Evolutionary conservation across 2,888 invertebrate species (phyloP).

Genomic region (Imbricaverruca yamaguchii): DNA sequence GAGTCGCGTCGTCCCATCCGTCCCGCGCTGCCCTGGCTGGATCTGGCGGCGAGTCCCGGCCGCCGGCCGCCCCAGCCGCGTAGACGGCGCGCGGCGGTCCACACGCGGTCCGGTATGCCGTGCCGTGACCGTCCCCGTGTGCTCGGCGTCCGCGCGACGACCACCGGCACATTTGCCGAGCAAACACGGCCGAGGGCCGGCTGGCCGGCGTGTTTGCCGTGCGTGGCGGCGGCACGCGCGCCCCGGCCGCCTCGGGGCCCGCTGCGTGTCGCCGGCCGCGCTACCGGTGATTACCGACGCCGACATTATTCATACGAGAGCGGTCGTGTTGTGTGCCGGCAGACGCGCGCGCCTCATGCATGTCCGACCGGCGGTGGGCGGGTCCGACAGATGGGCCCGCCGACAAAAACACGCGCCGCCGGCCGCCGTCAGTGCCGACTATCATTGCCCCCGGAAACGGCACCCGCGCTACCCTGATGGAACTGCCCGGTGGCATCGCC

Average conservation of each 20-base stretch:
- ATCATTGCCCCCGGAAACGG: slow-evolving; percentile 6
- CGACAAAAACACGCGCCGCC: slow-evolving; percentile 6
- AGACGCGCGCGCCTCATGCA: slow-evolving; percentile 6
- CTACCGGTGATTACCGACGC: slow-evolving; percentile 8
- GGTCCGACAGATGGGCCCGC: background rate
- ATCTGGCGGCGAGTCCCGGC: no score
- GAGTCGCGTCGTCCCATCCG: background rate
- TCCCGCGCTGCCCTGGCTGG: no score
- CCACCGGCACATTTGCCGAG: background rate
- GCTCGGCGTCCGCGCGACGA: no score
- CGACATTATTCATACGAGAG: background rate
- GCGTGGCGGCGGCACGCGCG: slow-evolving; percentile 19
- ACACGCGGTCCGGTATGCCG: no score
- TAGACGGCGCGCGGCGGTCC: no score
- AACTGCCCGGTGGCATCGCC: background rate
- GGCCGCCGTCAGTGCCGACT: background rate
- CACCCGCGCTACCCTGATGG: slow-evolving; percentile 13
- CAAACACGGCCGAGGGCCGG: background rate
- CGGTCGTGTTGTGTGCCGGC: background rate
- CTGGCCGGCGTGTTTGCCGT: background rate
- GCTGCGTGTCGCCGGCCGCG: background rate
- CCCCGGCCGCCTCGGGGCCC: background rate
- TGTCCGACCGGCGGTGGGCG: background rate
- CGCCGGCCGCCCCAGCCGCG: no score
- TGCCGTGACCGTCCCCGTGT: no score